Evolutionary conservation across 2,888 invertebrate species (phyloP), one percentile per base, ranked within the genome.

Genomic region (Oxystoma pomonae): DNA sequence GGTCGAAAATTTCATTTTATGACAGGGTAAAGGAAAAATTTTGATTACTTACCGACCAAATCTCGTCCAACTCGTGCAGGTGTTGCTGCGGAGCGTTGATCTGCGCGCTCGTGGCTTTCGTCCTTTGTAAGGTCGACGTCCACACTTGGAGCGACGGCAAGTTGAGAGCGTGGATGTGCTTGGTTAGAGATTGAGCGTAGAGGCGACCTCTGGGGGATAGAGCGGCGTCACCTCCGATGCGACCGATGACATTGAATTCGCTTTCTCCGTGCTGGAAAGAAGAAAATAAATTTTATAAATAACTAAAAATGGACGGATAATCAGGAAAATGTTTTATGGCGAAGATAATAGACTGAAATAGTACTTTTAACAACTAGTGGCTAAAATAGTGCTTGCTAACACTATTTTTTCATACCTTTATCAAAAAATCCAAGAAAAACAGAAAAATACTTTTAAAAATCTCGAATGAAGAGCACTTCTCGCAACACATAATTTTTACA

Each of bases 221-320:
- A 20, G 88, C 87, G 12, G 95, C 90, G 78, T 97, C 94, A 1
- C 96, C 96, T 0, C 96, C 97, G 71, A 97, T 94, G 65, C 92
- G 86, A 0, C 96, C 96, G 16, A 92, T 81, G 1, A 94, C 87
- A 80, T 97, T 97, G 84, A 90, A 93, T 74, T 93, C 91, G 76
- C 94, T 94, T 79, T 97, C 96, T 1, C 96, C 96, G 78, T 97
- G 96, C 92, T 94, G 78, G 5, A 63, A 64, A 58, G 20, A n/a
- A 64, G 56, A 1, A 55, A 55, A 3, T 35, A 35, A 35, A 35
- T 35, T 12, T n/a, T n/a, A n/a, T n/a, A n/a, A n/a, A n/a, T n/a
- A n/a, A n/a, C n/a, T n/a, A n/a, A n/a, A n/a, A n/a, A n/a, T n/a
- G n/a, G n/a, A n/a, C n/a, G n/a, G n/a, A n/a, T n/a, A n/a, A n/a